Evolutionary conservation across 1,140 invertebrate species (phyloP).

Genomic region (Caenorhabditis tropicalis): DNA sequence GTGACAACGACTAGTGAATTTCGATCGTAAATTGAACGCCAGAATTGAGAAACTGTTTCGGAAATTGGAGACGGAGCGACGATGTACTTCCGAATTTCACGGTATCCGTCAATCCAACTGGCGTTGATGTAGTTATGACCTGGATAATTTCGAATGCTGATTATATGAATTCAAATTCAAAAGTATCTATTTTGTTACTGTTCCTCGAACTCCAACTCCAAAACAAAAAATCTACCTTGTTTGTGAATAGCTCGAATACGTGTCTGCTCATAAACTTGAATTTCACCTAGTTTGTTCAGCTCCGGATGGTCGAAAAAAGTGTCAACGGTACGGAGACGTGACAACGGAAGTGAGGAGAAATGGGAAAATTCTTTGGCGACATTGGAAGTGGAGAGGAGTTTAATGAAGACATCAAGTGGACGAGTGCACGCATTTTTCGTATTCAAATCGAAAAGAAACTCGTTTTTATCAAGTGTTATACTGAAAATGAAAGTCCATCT

Average conservation of each 20-base stretch:
- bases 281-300: constrained; percentile 32
- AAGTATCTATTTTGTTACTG: not conserved
- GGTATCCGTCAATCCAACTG: constrained; percentile 62
- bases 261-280: constrained; percentile 38
- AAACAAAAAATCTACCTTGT: not conserved
- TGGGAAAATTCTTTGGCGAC: constrained; percentile 13
- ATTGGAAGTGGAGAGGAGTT: not conserved
- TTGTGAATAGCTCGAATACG: not conserved
- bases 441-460: constrained; percentile 35
- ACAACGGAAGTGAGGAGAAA: not conserved
- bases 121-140: constrained; percentile 62
- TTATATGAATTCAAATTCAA: not conserved
- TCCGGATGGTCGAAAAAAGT: constrained; percentile 5
- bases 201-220: not conserved
- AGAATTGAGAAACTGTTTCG: constrained; percentile 59
- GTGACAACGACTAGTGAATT: constrained; percentile 5
- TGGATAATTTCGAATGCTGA: not conserved
- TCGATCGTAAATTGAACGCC: constrained; percentile 34
- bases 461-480: constrained; percentile 23
- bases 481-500: not conserved
- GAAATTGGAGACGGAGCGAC: constrained; percentile 59
- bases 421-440: constrained; percentile 33
- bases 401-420: constrained; percentile 14
- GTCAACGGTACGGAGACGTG: constrained; percentile 19
- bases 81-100: constrained; percentile 60